Evolutionary conservation across 1,140 invertebrate species (phyloP).

Genomic region (Heliconius hermathena): DNA sequence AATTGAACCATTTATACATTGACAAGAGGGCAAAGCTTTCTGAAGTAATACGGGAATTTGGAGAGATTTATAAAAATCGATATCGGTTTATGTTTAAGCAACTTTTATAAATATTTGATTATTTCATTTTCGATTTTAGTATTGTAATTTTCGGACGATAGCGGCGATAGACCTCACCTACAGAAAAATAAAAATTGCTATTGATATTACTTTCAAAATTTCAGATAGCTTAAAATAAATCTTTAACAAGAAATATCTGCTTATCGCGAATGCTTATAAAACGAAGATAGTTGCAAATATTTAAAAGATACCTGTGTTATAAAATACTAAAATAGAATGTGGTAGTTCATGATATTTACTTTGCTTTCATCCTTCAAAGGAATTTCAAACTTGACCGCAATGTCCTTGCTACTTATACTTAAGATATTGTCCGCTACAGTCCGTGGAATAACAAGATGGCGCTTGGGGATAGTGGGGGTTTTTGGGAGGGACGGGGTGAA

Average conservation of each 20-base stretch:
- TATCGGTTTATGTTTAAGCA: too few species aligned
- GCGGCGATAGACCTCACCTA: too few species aligned
- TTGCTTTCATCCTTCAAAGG: conserved; percentile 33
- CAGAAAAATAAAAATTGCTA: too few species aligned
- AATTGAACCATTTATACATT: not conserved
- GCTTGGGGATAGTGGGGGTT: conserved; percentile 52
- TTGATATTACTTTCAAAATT: too few species aligned
- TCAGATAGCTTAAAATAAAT: too few species aligned
- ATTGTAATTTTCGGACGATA: too few species aligned
- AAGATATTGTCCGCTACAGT: conserved; percentile 63
- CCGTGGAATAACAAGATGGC: conserved; percentile 73
- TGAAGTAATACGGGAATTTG: too few species aligned
- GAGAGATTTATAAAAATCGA: too few species aligned
- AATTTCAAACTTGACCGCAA: conserved; percentile 49
- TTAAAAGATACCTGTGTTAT: not conserved
- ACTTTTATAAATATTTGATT: too few species aligned
- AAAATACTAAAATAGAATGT: not conserved
- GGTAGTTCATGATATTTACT: conserved; percentile 8
- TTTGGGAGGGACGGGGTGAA: conserved; percentile 57
- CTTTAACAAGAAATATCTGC: not conserved
- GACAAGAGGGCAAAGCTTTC: not conserved
- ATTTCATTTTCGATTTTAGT: too few species aligned
- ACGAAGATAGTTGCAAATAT: not conserved
- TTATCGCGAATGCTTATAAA: not conserved
- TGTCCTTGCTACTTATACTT: conserved; percentile 64